A percentile compares a stretch with the other conserved stretches of the same genome.
phyloP scores from a whole-genome alignment of 2,797 vertebrate genomes.

The Paramormyrops hopkinsi region DNA sequence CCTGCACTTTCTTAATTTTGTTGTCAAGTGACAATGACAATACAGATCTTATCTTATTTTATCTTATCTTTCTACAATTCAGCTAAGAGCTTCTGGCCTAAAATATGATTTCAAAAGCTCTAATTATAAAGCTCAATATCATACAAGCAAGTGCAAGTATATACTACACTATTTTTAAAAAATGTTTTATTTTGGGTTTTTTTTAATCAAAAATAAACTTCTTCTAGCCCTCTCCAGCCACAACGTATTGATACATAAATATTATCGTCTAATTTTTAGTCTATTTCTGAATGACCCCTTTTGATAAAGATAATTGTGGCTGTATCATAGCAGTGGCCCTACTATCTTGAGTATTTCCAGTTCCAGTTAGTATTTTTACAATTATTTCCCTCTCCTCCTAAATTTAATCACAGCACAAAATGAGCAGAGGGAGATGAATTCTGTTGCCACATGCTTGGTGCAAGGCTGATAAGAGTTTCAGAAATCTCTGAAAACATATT shows the following conservation, averaged over 20 bases:
- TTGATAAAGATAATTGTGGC: neutral
- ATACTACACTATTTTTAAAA: neutral
- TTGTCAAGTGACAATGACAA: too few relatives aligned
- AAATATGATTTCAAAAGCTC: neutral
- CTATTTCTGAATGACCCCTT: neutral
- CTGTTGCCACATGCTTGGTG: neutral
- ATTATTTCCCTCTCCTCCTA: neutral
- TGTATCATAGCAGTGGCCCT: neutral
- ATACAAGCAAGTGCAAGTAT: neutral
- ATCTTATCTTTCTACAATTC: neutral
- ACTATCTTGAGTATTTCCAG: neutral
- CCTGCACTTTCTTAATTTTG: too few relatives aligned
- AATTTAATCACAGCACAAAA: neutral
- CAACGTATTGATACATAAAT: neutral
- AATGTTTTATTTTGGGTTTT: neutral
- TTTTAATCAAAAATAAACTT: neutral
- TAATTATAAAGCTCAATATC: neutral
- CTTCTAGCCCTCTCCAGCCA: neutral
- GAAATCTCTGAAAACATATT: neutral
- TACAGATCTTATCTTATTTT: too few relatives aligned
- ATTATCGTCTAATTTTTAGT: neutral
- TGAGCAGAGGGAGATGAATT: neutral
- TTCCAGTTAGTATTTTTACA: neutral
- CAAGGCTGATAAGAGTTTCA: neutral
- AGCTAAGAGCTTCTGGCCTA: neutral